These are phyloP conservation scores for Hydrozoanthus tunicans DNA, from an alignment of 64 coral and sea anemone genomes.

Conservation along the genomic window DNA sequence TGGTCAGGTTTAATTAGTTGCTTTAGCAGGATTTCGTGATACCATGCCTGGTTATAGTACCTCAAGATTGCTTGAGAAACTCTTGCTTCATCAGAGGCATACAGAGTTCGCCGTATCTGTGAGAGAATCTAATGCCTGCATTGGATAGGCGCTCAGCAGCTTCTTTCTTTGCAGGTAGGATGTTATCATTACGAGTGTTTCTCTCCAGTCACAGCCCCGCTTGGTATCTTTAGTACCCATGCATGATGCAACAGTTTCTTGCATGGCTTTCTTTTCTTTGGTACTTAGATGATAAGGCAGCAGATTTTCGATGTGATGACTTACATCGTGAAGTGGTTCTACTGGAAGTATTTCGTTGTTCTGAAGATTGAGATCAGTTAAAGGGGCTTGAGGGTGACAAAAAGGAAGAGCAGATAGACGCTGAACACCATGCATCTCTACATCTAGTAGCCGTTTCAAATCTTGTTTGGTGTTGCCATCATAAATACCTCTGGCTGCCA, in stretches of 20 bases:
- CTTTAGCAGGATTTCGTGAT: background rate
- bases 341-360: conserved; percentile 58
- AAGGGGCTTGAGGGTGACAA: conserved; percentile 12
- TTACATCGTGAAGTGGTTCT: conserved; percentile 60
- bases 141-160: background rate
- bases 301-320: background rate
- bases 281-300: conserved; percentile 38
- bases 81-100: background rate
- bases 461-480: conserved; percentile 35
- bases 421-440: conserved; percentile 47
- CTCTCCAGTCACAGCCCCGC: background rate
- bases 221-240: background rate
- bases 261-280: conserved; percentile 5
- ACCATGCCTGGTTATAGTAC: background rate
- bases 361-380: conserved; percentile 8
- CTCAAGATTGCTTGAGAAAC: background rate
- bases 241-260: background rate
- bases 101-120: background rate
- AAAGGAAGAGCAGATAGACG: conserved; percentile 20
- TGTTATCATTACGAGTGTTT: background rate
- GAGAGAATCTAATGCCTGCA: background rate
- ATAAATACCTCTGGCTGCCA: conserved; percentile 7
- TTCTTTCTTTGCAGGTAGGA: background rate
- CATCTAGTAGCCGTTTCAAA: conserved; percentile 29
- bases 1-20: background rate